These are phyloP conservation scores for Chloropsis cyanopogon DNA, from an alignment of 2,113 vertebrate genomes.

Conservation along the genomic window DNA sequence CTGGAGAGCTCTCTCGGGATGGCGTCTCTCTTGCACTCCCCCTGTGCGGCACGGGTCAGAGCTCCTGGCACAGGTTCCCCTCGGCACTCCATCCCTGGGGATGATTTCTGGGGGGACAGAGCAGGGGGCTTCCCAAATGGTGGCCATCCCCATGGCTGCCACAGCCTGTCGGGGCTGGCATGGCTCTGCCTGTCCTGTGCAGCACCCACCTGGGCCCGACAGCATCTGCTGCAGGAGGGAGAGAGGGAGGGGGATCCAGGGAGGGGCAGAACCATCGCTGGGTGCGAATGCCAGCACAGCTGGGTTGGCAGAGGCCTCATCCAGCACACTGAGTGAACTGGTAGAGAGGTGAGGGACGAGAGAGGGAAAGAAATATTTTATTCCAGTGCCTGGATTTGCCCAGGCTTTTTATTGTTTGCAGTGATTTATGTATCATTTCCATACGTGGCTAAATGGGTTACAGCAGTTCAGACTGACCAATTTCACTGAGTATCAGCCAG, in stretches of 20 bases:
- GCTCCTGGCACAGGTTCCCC: not conserved
- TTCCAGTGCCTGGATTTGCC: not conserved
- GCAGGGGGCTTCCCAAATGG: not conserved
- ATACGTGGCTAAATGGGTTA: not conserved
- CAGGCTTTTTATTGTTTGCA: not conserved
- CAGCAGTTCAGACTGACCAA: not conserved
- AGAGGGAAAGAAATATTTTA: not conserved
- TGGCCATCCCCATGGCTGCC: fast-evolving
- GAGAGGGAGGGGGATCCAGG: not conserved
- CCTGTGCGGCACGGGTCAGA: not conserved
- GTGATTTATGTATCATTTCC: slow-evolving; percentile 11
- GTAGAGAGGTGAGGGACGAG: fast-evolving
- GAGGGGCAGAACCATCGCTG: not conserved
- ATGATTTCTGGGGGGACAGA: not conserved
- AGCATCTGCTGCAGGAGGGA: not conserved
- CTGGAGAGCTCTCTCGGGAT: not conserved
- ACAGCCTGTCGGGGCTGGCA: fast-evolving
- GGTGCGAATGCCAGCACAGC: not conserved
- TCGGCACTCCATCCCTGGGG: fast-evolving
- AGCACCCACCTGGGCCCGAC: not conserved
- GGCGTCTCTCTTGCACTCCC: not conserved
- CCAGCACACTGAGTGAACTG: fast-evolving
- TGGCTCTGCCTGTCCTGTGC: not conserved
- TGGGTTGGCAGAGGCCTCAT: not conserved
- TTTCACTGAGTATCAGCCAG: not conserved